phyloP scores from a whole-genome alignment of 2,797 vertebrate species.

The Periophthalmus magnuspinnatus region DNA sequence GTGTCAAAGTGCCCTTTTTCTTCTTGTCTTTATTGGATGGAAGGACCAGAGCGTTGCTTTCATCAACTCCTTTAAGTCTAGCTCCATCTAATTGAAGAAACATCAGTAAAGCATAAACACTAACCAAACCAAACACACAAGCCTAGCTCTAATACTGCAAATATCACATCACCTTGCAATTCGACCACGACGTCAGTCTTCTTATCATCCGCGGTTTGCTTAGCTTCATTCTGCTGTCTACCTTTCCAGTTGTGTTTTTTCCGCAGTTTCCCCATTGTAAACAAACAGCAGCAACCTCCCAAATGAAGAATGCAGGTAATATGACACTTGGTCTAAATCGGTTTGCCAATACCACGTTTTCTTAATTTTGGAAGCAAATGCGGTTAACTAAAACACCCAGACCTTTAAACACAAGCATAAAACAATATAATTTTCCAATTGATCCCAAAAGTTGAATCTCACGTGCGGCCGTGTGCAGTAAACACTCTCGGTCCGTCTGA shows the following conservation, averaged over 20 bases:
- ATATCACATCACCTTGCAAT: slow-evolving; percentile 59
- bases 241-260: slow-evolving; percentile 86
- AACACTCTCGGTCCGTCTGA: slow-evolving; percentile 2
- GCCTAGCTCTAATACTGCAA: not conserved
- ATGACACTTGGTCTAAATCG: not conserved
- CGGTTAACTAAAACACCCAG: not conserved
- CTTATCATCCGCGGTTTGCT: slow-evolving; percentile 26
- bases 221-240: slow-evolving; percentile 65
- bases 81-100: slow-evolving; percentile 67
- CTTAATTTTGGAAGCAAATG: not conserved
- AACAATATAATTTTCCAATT: not conserved
- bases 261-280: slow-evolving; percentile 81
- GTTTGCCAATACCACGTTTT: not conserved
- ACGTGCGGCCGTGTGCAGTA: not conserved
- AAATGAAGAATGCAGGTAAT: not conserved
- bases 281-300: not conserved
- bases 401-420: not conserved
- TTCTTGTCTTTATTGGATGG: slow-evolving; percentile 83
- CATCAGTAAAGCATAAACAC: not conserved
- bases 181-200: slow-evolving; percentile 70
- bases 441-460: not conserved
- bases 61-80: slow-evolving; percentile 86
- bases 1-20: slow-evolving; percentile 53
- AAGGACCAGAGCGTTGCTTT: slow-evolving; percentile 87
- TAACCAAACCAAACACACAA: not conserved